These are phyloP conservation scores for Pogonocichla stellata DNA, from an alignment of 2,113 vertebrate species.

Conservation along the genomic window DNA sequence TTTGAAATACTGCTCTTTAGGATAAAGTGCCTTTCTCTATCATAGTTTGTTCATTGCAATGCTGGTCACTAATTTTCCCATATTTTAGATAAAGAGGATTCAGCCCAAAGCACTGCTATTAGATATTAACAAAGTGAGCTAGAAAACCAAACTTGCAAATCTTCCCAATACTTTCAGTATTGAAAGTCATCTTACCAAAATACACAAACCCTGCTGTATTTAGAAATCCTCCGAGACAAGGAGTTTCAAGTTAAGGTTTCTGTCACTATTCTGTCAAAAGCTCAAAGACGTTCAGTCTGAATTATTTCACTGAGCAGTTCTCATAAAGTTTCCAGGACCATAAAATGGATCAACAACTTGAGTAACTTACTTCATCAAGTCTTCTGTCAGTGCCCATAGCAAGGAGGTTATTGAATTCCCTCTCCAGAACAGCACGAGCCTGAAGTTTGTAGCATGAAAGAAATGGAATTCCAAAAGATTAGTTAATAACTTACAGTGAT, in stretches of 20 bases:
- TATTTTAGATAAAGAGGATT: background rate
- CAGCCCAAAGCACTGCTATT: background rate
- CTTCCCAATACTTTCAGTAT: background rate
- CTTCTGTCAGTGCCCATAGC: constrained; percentile 88
- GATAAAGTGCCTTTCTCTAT: background rate
- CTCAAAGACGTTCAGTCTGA: background rate
- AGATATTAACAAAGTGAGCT: background rate
- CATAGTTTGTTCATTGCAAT: background rate
- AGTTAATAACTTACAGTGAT: background rate
- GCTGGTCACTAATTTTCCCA: background rate
- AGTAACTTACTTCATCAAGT: constrained; percentile 87
- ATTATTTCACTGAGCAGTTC: background rate
- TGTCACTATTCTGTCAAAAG: background rate
- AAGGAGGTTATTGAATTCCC: constrained; percentile 90
- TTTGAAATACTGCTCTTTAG: background rate
- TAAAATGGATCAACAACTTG: background rate
- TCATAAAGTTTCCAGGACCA: background rate
- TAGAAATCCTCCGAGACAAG: background rate
- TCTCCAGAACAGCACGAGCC: constrained; percentile 90
- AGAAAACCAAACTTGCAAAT: background rate
- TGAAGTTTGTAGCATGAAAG: constrained; percentile 22
- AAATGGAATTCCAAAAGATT: background rate
- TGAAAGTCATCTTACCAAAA: background rate
- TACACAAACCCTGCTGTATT: background rate
- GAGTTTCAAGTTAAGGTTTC: background rate